phyloP scores from a whole-genome alignment of 1,140 invertebrate genomes.

The Drosophila auraria region DNA sequence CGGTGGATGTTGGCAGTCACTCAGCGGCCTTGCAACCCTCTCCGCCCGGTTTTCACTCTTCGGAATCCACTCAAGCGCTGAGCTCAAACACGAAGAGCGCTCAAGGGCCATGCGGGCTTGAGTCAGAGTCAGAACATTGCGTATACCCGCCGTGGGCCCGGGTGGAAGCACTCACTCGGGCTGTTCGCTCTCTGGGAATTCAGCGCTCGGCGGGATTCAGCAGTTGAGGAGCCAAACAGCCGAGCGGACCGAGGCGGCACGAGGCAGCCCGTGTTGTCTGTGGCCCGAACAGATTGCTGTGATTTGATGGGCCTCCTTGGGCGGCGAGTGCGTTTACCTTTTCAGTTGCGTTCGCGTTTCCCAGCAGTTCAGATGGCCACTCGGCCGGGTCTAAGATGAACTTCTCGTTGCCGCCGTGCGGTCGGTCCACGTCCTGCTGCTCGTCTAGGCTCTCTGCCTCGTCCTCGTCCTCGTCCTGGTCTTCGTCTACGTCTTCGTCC shows the following conservation, averaged over 20 bases:
- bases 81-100: background rate
- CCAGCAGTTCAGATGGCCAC: slow-evolving; percentile 79
- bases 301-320: slow-evolving; percentile 69
- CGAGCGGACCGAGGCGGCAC: slow-evolving; percentile 29
- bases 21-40: slow-evolving; percentile 9
- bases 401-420: slow-evolving; percentile 37
- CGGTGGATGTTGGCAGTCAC: slow-evolving; percentile 43
- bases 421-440: slow-evolving; percentile 34
- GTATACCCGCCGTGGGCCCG: slow-evolving; percentile 32
- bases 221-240: slow-evolving; percentile 4
- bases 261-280: slow-evolving; percentile 63
- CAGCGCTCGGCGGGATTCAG: slow-evolving; percentile 46
- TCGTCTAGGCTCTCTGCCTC: slow-evolving; percentile 18
- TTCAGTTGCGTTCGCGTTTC: slow-evolving; percentile 83
- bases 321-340: slow-evolving; percentile 81
- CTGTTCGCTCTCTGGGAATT: slow-evolving; percentile 30
- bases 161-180: background rate
- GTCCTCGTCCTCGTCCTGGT: slow-evolving; percentile 30
- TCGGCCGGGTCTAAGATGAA: slow-evolving; percentile 47
- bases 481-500: slow-evolving; percentile 31
- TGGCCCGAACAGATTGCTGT: slow-evolving; percentile 69
- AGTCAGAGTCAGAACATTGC: slow-evolving; percentile 22
- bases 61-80: slow-evolving; percentile 25
- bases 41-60: background rate
- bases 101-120: slow-evolving; percentile 14